Conservation (phyloP, 2,888 invertebrate species). For the Bimastos eiseni region DNA sequence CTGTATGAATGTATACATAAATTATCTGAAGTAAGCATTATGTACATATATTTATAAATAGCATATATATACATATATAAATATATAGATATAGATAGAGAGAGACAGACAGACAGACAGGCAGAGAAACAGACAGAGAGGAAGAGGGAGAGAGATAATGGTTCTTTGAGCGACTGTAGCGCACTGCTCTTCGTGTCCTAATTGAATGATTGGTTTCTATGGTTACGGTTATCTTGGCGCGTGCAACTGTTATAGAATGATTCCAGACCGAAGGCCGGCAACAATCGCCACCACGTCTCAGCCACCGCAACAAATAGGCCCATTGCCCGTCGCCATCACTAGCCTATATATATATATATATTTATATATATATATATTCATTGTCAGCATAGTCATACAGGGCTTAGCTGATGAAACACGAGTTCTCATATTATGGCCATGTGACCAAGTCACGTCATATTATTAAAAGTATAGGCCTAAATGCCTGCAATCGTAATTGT, state of each 20-base stretch:
- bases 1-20: no score
- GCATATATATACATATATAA: no score
- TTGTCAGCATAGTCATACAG: background rate
- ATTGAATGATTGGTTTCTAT: conserved; percentile 7
- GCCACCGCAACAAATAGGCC: background rate
- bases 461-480: no score
- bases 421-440: no score
- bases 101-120: no score
- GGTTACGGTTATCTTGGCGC: background rate
- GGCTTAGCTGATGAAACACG: background rate
- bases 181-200: background rate
- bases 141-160: background rate
- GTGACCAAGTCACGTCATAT: no score
- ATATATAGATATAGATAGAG: conserved; percentile 38
- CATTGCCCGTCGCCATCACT: no score
- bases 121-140: background rate
- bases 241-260: background rate
- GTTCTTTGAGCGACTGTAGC: background rate
- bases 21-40: no score
- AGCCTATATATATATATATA: background rate
- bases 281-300: background rate
- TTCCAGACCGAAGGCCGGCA: background rate
- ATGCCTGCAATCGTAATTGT: no score
- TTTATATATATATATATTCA: background rate
- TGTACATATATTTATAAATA: no score